Base-by-base conservation (phyloP, 2,113 vertebrate species). In the Pelvicachromis taeniatus region DNA sequence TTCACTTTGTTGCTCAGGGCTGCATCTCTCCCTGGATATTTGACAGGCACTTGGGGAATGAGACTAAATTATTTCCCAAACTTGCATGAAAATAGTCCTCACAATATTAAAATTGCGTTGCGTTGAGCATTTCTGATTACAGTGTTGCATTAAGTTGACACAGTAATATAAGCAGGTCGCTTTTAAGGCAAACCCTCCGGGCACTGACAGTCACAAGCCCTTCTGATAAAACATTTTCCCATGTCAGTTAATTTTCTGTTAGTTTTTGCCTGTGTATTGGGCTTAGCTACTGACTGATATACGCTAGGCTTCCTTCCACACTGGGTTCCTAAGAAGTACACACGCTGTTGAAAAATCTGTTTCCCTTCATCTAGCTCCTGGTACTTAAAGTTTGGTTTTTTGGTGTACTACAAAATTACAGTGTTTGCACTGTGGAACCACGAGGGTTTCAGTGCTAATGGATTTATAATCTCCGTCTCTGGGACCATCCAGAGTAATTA, bases 401-500 rank as follows among this genome's bases (percentile, higher is more conserved):
- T 84, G 83, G 85, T 85, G 86, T 85, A 87, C 81, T 87, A 82
- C 91, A 91, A 94, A 93, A 94, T 93, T 92, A 90, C 87, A 94
- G 91, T 91, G 92, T 94, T 93, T 94, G 84, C 87, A 91, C 84
- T 82, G 89, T 91, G 90, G 83, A 92, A 96, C 93, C 95, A 91
- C 89, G 95, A 96, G 96, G 94, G 96, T 97, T 96, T 93, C 96
- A 96, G 95, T 96, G 95, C 95, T 97, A 97, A 97, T 97, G 97
- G 97, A 97, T 98, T 97, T 98, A 97, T 97, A 95, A 95, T 97
- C 96, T 96, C 96, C 94, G 96, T 97, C 96, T 96, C 93, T 89
- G 97, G 93, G 95, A 96, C 96, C 96, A 96, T 97, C 96, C 95
- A 96, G 91, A 96, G 96, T 98, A 98, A 98, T 99, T 98, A 98